Evolutionary conservation across 1,140 invertebrate species (phyloP).

Genomic region (Megalopta genalis): DNA sequence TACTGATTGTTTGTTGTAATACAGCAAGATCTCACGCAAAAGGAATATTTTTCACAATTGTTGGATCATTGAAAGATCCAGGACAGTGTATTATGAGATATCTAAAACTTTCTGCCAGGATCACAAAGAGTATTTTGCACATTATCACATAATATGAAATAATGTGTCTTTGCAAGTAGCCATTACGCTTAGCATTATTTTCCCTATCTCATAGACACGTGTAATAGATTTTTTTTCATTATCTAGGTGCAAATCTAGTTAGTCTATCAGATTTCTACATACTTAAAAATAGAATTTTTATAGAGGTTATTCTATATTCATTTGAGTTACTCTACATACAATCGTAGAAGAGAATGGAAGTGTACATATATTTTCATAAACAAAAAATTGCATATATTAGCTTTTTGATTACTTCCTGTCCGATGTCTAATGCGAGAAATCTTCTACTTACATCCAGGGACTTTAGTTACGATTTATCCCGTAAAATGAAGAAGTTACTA

Average conservation of each 20-base stretch:
- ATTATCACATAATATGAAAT: conserved; percentile 22
- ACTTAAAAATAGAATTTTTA: neutral
- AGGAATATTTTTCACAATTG: conserved; percentile 28
- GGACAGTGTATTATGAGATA: neutral
- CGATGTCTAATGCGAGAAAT: neutral
- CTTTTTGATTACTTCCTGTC: neutral
- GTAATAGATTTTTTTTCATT: neutral
- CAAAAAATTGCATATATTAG: neutral
- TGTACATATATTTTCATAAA: neutral
- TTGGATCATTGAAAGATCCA: neutral
- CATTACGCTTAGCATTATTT: neutral
- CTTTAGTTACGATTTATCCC: neutral
- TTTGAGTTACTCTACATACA: neutral
- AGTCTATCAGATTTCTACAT: neutral
- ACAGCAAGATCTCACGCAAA: conserved; percentile 11
- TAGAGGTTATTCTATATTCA: neutral
- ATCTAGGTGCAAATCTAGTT: neutral
- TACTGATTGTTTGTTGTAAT: conserved; percentile 21
- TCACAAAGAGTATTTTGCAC: conserved; percentile 8
- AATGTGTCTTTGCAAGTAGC: conserved; percentile 9
- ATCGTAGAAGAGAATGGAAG: neutral
- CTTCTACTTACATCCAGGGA: neutral
- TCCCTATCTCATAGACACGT: neutral
- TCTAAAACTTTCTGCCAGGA: neutral
- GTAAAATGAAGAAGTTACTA: neutral